A percentile compares a stretch with the other conserved stretches of the same genome.
These are phyloP conservation scores for Plagiodera versicolora DNA, from an alignment of 2,888 invertebrate genomes.

Conservation along the genomic window DNA sequence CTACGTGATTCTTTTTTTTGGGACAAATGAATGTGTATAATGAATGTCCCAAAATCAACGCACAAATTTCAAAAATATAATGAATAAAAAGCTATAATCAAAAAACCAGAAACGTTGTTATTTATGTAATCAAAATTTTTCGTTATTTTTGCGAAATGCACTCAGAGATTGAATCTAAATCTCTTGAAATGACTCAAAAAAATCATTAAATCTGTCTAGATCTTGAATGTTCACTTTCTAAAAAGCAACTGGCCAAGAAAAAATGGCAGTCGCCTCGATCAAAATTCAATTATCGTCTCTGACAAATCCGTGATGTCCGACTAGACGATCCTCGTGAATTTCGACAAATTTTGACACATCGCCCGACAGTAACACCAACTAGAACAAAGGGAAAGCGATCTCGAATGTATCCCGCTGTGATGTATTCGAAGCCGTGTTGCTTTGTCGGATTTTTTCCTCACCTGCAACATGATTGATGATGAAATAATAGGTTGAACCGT, in stretches of 20 bases:
- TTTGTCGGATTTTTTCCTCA: slow-evolving; percentile 39
- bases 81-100: too few relatives aligned
- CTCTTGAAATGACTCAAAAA: too few relatives aligned
- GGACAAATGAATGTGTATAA: background rate
- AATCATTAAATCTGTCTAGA: too few relatives aligned
- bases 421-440: slow-evolving; percentile 8
- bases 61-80: too few relatives aligned
- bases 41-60: too few relatives aligned
- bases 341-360: slow-evolving; percentile 48
- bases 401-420: slow-evolving; percentile 37
- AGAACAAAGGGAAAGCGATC: slow-evolving; percentile 47
- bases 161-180: too few relatives aligned
- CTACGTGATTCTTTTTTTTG: background rate
- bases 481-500: slow-evolving; percentile 16
- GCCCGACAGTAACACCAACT: slow-evolving; percentile 46
- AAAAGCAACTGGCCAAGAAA: background rate
- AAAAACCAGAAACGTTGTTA: too few relatives aligned
- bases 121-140: too few relatives aligned
- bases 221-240: too few relatives aligned
- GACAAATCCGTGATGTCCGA: slow-evolving; percentile 35
- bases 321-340: slow-evolving; percentile 45
- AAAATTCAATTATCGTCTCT: slow-evolving; percentile 9
- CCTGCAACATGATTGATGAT: slow-evolving; percentile 37
- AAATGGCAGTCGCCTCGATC: background rate
- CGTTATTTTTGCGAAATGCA: too few relatives aligned